These are phyloP conservation scores for Chelonus formosanus DNA, from an alignment of 2,888 invertebrate genomes.

Conservation along the genomic window DNA sequence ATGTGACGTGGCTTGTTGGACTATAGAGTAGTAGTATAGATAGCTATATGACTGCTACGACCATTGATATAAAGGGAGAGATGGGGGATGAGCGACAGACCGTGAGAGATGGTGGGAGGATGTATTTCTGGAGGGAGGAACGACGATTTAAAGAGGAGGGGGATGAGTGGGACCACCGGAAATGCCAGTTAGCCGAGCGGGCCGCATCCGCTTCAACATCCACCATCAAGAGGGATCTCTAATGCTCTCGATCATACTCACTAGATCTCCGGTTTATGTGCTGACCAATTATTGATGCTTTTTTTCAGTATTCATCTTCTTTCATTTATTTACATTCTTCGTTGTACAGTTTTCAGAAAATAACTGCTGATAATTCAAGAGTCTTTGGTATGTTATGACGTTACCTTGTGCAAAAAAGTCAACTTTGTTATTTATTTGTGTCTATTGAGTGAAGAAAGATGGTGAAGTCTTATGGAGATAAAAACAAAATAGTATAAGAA, in stretches of 20 bases:
- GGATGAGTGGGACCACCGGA: conserved; percentile 54
- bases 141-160: conserved; percentile 27
- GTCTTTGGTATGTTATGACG: too few relatives aligned
- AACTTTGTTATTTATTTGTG: too few relatives aligned
- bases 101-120: conserved; percentile 22
- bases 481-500: too few relatives aligned
- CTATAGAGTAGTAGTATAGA: conserved; percentile 27
- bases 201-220: conserved; percentile 55
- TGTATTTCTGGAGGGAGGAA: conserved; percentile 27
- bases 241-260: conserved; percentile 40
- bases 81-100: conserved; percentile 25
- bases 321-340: too few relatives aligned
- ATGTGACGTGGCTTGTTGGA: conserved; percentile 45
- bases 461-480: too few relatives aligned
- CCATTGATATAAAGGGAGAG: conserved; percentile 30
- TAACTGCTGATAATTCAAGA: too few relatives aligned
- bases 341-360: too few relatives aligned
- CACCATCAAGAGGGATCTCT: conserved; percentile 45
- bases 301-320: too few relatives aligned
- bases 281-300: too few relatives aligned
- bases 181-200: conserved; percentile 59
- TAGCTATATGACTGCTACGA: conserved; percentile 11
- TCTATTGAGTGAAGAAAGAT: too few relatives aligned
- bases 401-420: too few relatives aligned
- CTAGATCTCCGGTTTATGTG: background rate